Conservation (phyloP, 2,797 vertebrate genomes). For the Mormyrops attenuatus region DNA sequence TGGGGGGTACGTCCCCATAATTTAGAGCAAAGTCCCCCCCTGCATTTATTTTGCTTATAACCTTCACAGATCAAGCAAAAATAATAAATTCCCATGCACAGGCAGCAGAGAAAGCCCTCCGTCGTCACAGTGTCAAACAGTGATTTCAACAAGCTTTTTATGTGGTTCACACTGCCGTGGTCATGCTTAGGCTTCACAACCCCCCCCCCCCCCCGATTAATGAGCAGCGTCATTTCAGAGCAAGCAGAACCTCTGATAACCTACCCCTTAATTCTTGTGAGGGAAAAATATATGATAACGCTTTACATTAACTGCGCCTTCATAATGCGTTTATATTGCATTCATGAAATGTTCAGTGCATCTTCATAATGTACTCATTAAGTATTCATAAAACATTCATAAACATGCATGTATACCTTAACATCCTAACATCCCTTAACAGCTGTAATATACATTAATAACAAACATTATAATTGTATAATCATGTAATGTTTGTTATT, state of each 20-base stretch:
- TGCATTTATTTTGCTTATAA: conserved; percentile 31
- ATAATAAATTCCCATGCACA: background rate
- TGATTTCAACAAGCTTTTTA: background rate
- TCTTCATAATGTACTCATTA: background rate
- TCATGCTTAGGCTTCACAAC: background rate
- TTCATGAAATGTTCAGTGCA: background rate
- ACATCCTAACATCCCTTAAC: too few relatives aligned
- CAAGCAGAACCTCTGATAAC: background rate
- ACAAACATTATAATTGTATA: background rate
- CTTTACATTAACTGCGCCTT: too few relatives aligned
- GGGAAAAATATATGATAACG: background rate
- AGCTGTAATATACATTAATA: background rate
- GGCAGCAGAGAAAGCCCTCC: background rate
- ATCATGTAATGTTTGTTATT: background rate
- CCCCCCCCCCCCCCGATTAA: background rate
- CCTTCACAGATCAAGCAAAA: conserved; percentile 21
- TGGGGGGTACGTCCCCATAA: conserved; percentile 57
- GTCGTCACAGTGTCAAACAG: background rate
- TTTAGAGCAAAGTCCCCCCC: conserved; percentile 67
- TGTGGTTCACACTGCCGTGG: background rate
- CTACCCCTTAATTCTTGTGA: background rate
- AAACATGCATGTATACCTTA: too few relatives aligned
- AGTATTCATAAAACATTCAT: background rate
- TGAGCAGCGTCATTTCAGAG: background rate
- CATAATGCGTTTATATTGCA: too few relatives aligned